Conservation (phyloP, 2,113 vertebrate species). For the Leucoraja erinaceus region DNA sequence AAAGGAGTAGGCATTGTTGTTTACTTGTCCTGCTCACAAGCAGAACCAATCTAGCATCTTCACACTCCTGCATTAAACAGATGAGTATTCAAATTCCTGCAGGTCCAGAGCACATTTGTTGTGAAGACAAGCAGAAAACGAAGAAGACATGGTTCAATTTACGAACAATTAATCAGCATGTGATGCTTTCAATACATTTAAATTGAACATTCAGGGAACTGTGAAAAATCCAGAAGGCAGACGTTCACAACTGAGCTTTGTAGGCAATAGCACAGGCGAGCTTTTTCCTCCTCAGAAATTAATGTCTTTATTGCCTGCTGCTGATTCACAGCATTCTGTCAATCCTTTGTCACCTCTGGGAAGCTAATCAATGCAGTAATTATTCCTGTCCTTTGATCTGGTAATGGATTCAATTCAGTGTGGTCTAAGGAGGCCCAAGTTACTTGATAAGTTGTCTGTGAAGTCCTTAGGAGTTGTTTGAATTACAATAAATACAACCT, state of each 20-base stretch:
- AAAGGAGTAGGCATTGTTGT: neutral
- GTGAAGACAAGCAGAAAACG: slow-evolving; percentile 27
- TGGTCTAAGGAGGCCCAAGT: slow-evolving; percentile 50
- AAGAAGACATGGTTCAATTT: slow-evolving; percentile 20
- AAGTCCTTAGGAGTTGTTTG: slow-evolving; percentile 61
- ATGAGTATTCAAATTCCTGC: slow-evolving; percentile 15
- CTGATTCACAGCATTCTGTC: slow-evolving; percentile 47
- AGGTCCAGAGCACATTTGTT: slow-evolving; percentile 24
- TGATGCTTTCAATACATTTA: slow-evolving; percentile 12
- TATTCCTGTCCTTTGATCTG: slow-evolving; percentile 50
- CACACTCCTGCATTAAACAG: neutral
- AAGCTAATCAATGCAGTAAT: slow-evolving; percentile 58
- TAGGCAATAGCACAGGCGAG: neutral
- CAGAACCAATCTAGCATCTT: neutral
- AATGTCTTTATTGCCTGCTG: slow-evolving; percentile 51
- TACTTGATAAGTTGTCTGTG: slow-evolving; percentile 67
- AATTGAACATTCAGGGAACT: neutral
- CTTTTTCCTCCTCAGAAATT: slow-evolving; percentile 42
- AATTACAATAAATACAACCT: slow-evolving; percentile 60
- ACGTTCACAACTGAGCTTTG: neutral
- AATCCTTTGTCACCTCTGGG: slow-evolving; percentile 47
- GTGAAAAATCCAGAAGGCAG: slow-evolving; percentile 14
- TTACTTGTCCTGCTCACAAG: neutral
- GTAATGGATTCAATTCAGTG: slow-evolving; percentile 49
- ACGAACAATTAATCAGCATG: slow-evolving; percentile 26